Conservation (phyloP, 2,113 vertebrate species). For the Colius striatus region DNA sequence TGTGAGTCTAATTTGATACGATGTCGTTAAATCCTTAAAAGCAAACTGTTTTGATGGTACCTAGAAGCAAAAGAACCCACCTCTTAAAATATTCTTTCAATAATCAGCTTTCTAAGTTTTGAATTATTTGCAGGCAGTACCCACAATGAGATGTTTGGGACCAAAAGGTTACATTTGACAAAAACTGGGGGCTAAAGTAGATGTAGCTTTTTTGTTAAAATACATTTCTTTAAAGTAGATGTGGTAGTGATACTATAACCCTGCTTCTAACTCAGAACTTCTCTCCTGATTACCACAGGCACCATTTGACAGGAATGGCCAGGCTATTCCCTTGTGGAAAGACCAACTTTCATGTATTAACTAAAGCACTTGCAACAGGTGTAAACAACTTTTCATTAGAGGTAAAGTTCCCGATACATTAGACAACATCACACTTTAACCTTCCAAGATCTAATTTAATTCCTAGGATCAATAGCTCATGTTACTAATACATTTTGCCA, state of each 20-base stretch:
- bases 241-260: neutral
- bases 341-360: neutral
- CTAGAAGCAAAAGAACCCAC: neutral
- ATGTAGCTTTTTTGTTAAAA: neutral
- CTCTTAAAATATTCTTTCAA: neutral
- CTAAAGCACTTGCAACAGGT: constrained; percentile 23
- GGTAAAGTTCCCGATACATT: constrained; percentile 40
- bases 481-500: constrained; percentile 63
- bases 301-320: neutral
- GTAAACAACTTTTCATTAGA: constrained; percentile 62
- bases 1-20: neutral
- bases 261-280: fast-evolving
- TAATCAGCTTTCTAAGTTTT: neutral
- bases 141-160: neutral
- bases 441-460: constrained; percentile 62
- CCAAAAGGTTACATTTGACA: neutral
- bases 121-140: neutral
- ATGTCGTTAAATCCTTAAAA: neutral
- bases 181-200: neutral
- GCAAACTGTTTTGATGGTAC: neutral
- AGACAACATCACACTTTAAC: constrained; percentile 64
- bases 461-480: constrained; percentile 62
- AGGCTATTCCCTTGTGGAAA: neutral
- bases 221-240: too few relatives aligned
- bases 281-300: neutral